Evolutionary conservation across 2,797 vertebrate species (phyloP), one percentile per base, ranked within the genome.

Genomic region (Perodicticus potto): DNA sequence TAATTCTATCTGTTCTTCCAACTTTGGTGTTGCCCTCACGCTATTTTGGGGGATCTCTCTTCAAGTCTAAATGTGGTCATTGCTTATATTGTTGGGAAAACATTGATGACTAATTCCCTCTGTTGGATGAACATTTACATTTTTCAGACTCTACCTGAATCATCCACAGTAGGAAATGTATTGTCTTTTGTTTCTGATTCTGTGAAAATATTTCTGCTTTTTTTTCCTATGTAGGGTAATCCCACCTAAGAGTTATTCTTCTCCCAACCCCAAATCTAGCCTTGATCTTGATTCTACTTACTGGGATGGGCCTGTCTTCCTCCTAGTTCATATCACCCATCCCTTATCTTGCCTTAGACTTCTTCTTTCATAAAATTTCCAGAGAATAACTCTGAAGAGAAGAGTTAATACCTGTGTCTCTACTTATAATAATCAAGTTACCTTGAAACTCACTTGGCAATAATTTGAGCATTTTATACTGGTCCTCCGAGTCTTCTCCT

Each of bases 1-100:
- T 94, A 91, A 96, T 97, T 97, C 96, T 97, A 86, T 89, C 91
- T 97, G 13, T 86, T 93, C 34, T 95, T 81, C 57, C 82, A 96
- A 49, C 25, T 69, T 88, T 72, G 7, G 7, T 91, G 61, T 40
- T 93, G 72, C n/a, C 34, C 43, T 95, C n/a, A 73, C 23, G 4
- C 49, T 37, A 70, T n/a, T 67, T 34, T 27, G 80, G 20, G 2
- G 72, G 77, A 9, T 86, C 49, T n/a, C 59, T 93, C 57, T 93
- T 94, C 34, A 74, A 87, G 49, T 67, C 80, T 74, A 89, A 94
- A 91, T 53, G 53, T 85, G 55, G 53, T 92, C 82, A 45, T 89
- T 74, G 73, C 93, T 92, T 73, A 40, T 17, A 59, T 74, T 88
- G 32, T 49, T 78, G 49, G 34, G 43, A 93, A 93, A 90, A 37